phyloP scores from a whole-genome alignment of 2,113 vertebrate species.

The Crotalus horridus region DNA sequence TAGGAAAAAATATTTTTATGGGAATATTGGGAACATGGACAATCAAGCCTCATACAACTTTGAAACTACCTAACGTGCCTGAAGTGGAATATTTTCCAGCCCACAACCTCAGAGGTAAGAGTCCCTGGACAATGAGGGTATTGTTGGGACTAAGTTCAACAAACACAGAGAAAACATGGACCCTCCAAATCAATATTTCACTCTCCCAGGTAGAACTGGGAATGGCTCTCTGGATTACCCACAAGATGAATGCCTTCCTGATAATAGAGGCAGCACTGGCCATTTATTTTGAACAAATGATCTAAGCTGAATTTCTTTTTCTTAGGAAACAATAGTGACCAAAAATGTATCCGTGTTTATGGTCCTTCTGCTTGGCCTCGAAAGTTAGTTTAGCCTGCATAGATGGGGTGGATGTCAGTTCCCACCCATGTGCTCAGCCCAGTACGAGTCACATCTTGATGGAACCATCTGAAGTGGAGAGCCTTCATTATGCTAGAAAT shows the following conservation, averaged over 20 bases:
- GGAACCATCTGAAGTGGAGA: neutral
- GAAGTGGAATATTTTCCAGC: neutral
- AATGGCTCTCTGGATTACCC: neutral
- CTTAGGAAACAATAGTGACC: neutral
- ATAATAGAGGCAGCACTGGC: neutral
- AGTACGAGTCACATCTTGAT: neutral
- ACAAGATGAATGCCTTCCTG: neutral
- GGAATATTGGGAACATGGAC: neutral
- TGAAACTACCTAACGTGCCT: neutral
- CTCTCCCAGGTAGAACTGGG: neutral
- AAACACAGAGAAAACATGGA: neutral
- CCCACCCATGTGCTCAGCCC: neutral
- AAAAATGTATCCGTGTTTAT: neutral
- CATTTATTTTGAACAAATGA: neutral
- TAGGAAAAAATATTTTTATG: neutral
- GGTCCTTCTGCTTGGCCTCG: neutral
- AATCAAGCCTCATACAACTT: neutral
- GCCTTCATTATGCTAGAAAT: neutral
- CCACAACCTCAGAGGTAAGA: neutral
- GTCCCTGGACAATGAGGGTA: neutral
- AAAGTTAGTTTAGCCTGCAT: neutral
- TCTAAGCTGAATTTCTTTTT: neutral
- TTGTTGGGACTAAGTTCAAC: neutral
- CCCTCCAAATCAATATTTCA: neutral
- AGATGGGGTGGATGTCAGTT: neutral